phyloP scores from a whole-genome alignment of 2,113 vertebrate species.

The Cygnus atratus region DNA sequence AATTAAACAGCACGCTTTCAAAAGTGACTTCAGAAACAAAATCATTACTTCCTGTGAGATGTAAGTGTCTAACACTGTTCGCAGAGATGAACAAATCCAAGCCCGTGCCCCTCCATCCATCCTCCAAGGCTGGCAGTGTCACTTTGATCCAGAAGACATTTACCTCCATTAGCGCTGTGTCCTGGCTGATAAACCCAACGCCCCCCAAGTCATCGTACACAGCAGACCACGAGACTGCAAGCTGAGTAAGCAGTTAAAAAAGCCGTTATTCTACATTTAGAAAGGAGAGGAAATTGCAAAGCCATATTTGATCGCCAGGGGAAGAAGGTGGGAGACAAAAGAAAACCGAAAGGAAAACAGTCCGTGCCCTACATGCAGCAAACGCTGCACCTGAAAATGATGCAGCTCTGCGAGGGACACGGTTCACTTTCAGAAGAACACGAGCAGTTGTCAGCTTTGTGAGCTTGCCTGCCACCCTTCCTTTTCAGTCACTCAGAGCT shows the following conservation, averaged over 20 bases:
- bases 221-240: neutral
- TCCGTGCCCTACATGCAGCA: neutral
- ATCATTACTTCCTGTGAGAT: neutral
- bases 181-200: neutral
- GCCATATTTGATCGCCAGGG: neutral
- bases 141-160: neutral
- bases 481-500: neutral
- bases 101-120: neutral
- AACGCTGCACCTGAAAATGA: neutral
- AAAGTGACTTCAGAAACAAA: neutral
- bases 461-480: neutral
- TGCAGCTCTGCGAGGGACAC: neutral
- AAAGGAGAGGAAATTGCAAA: neutral
- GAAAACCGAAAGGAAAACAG: neutral
- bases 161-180: fast-evolving
- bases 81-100: neutral
- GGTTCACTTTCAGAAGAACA: neutral
- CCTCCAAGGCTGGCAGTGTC: neutral
- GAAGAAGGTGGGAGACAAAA: neutral
- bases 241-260: neutral
- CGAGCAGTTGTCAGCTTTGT: neutral
- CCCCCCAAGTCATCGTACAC: fast-evolving
- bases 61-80: fast-evolving
- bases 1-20: neutral
- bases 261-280: neutral